Evolutionary conservation across 2,797 vertebrate species (phyloP).

Genomic region (Gephyroberyx darwinii): DNA sequence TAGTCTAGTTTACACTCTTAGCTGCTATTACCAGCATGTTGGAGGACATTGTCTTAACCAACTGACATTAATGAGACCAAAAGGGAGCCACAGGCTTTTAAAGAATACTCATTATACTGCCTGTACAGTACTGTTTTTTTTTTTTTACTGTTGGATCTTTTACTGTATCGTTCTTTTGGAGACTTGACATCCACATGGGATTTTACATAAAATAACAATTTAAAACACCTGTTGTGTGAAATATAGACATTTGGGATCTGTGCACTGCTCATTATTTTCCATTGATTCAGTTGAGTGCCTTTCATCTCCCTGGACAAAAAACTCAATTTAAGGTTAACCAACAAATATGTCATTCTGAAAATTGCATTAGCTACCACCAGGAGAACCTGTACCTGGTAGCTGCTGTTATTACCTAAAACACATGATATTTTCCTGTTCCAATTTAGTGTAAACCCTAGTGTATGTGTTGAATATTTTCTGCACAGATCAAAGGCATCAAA

Average conservation of each 20-base stretch:
- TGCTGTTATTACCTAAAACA: conserved; percentile 15
- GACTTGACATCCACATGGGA: conserved; percentile 22
- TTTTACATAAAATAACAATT: conserved; percentile 12
- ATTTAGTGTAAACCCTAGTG: conserved; percentile 4
- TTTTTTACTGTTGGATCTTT: conserved; percentile 48
- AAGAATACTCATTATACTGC: conserved; percentile 48
- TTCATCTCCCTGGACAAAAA: conserved; percentile 23
- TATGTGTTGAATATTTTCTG: conserved; percentile 10
- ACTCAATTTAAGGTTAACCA: conserved; percentile 30
- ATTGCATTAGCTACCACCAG: conserved; percentile 37
- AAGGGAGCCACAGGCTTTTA: conserved; percentile 37
- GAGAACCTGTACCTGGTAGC: conserved; percentile 19
- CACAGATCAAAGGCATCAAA: conserved; percentile 15
- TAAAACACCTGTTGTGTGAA: conserved; percentile 19
- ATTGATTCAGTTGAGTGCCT: conserved; percentile 13
- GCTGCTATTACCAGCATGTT: conserved; percentile 30
- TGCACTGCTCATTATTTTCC: conserved; percentile 8
- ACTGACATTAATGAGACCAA: conserved; percentile 49
- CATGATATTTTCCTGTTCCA: conserved; percentile 4
- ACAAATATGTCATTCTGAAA: conserved; percentile 52
- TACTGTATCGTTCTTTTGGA: conserved; percentile 46
- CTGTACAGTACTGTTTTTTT: conserved; percentile 19
- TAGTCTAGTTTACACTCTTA: conserved; percentile 24
- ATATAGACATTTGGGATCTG: conserved; percentile 8
- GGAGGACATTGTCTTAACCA: conserved; percentile 37